Conservation (phyloP, 2,888 invertebrate genomes). For the Mylabris sibirica region DNA sequence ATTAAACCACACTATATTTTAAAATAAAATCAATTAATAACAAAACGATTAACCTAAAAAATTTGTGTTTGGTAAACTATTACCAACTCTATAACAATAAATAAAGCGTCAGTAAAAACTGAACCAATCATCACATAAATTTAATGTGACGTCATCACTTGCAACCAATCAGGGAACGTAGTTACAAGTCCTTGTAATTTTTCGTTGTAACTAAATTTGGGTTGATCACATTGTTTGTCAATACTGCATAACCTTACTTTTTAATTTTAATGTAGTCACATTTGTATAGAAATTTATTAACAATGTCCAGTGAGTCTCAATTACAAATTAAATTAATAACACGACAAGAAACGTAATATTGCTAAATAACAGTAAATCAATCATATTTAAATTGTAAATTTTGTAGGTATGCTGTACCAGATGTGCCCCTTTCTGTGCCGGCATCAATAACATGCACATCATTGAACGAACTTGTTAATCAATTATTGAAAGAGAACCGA, state of each 20-base stretch:
- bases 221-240: background rate
- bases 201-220: background rate
- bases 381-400: background rate
- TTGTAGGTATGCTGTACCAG: slow-evolving; percentile 85
- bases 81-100: background rate
- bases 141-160: background rate
- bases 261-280: slow-evolving; percentile 8
- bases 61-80: background rate
- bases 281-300: background rate
- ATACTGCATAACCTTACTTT: background rate
- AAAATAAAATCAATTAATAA: slow-evolving; percentile 5
- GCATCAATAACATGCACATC: slow-evolving; percentile 73
- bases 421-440: slow-evolving; percentile 84
- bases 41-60: slow-evolving; percentile 5
- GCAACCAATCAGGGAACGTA: background rate
- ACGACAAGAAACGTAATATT: slow-evolving; percentile 80
- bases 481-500: slow-evolving; percentile 72
- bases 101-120: background rate
- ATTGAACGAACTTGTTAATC: slow-evolving; percentile 81
- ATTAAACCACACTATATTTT: background rate
- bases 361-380: slow-evolving; percentile 19
- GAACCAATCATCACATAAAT: background rate
- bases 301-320: slow-evolving; percentile 63
- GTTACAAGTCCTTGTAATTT: background rate
- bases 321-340: slow-evolving; percentile 81